Conservation (phyloP, 2,888 invertebrate species). For the Electrophaes corylata region DNA sequence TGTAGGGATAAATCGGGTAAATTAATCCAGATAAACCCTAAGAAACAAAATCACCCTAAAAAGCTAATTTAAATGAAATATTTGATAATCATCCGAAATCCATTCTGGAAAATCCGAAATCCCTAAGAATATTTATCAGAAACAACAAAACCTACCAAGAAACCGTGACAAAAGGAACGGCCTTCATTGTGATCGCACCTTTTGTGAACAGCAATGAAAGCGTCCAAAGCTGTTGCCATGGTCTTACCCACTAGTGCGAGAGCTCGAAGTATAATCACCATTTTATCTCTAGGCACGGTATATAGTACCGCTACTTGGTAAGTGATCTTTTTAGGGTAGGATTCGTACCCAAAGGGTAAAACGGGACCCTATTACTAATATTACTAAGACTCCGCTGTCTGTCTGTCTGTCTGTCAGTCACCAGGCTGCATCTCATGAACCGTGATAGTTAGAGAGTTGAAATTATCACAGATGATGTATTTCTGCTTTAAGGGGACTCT, state of each 20-base stretch:
- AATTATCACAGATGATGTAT: too few relatives aligned
- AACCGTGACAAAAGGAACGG: slow-evolving; percentile 63
- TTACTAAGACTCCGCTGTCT: too few relatives aligned
- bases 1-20: too few relatives aligned
- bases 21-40: too few relatives aligned
- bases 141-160: slow-evolving; percentile 70
- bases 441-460: too few relatives aligned
- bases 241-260: slow-evolving; percentile 22
- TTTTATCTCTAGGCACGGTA: not conserved
- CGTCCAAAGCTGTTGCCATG: slow-evolving; percentile 36
- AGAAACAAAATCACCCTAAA: not conserved
- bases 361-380: too few relatives aligned
- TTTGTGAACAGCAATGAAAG: slow-evolving; percentile 53
- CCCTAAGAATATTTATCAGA: slow-evolving; percentile 65
- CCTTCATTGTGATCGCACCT: slow-evolving; percentile 59
- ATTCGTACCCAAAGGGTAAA: too few relatives aligned
- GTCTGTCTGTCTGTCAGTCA: too few relatives aligned
- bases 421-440: too few relatives aligned
- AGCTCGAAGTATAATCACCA: slow-evolving; percentile 12
- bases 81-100: slow-evolving; percentile 11
- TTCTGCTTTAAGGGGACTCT: too few relatives aligned
- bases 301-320: too few relatives aligned
- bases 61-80: slow-evolving; percentile 11
- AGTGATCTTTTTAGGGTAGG: too few relatives aligned
- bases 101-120: slow-evolving; percentile 43